Base-by-base conservation (phyloP, 1,140 invertebrate genomes). In the Eueides isabella region DNA sequence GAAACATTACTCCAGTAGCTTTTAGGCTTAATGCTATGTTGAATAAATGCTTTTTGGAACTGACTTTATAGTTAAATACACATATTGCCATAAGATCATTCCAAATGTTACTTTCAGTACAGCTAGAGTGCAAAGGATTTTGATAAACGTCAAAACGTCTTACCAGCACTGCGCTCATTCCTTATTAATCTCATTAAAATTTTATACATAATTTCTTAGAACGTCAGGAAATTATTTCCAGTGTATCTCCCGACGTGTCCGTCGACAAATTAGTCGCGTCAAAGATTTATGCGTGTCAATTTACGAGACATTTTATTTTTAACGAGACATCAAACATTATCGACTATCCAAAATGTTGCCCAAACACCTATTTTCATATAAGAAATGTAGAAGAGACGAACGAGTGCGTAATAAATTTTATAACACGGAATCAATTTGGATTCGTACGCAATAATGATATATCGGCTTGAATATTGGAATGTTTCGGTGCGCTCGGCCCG, bases 401-500 rank as follows among this genome's bases (percentile, higher is more conserved):
- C 85, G 86, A 92, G 89, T 88, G 88, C 85, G 90, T 93, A 93
- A 93, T 91, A 93, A 91, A 92, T 91, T 92, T 92, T 92, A 92
- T 89, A 92, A 87, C 90, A 85, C 85, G 77, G 84, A 85, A 90
- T 93, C 87, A 87, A 91, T 92, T 88, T 80, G 77, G 83, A 90
- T 90, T 89, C 86, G 83, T 88, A 89, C 85, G 91, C 90, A 92
- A 92, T 93, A 92, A 91, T 92, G 91, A 93, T 92, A 92, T 93
- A 92, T 93, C 82, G 88, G 84, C 81, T 88, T 80, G 85, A 86
- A 91, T 93, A 93, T 91, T 84, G 89, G 87, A 88, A 92, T 92
- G 91, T 90, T 88, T 86, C 87, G 82, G 85, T 90, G 85, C 86
- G 88, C 87, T 87, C 88, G 84, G 88, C 85, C 79, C 87, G 83